Base-by-base conservation (phyloP, 2,113 vertebrate genomes). In the Diadophis punctatus region DNA sequence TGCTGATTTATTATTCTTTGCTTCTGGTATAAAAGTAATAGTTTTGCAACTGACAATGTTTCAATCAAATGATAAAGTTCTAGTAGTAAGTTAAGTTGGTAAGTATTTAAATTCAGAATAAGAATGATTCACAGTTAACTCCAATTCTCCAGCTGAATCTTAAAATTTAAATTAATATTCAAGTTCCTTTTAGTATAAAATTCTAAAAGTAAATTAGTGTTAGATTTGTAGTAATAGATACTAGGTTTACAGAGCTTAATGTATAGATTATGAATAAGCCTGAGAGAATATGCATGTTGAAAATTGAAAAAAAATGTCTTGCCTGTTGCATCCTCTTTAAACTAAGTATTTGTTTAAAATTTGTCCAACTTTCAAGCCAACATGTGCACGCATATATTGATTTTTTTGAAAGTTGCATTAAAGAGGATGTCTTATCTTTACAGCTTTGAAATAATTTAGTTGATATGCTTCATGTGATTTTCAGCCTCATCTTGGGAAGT, bases 11-110 rank as follows among this genome's bases (percentile, higher is more conserved):
- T 95, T 96, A 96, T 97, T 97, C 97, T 97, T 97, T 98, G 97
- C 97, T 97, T 96, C 95, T 98, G 97, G 96, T 97, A 97, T 97
- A 96, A 96, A 98, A 97, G 94, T 97, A 96, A 95, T 97, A 97
- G 96, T 96, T 97, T 86, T 97, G 96, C 96, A 97, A 96, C 96
- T 96, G 96, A 96, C 96, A 97, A 96, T 97, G 97, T 97, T 97
- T 95, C 95, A 96, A 96, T 95, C 92, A 96, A 97, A 97, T 96
- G 96, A 94, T 97, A 97, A 96, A 97, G 94, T 96, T 97, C 95
- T 96, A 90, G 95, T 97, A 98, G 96, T 97, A 98, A 98, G 97
- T 98, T 98, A 98, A 98, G 97, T 98, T 98, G 98, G 97, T 98
- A 98, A 98, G 98, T 98, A 98, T 98, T 96, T 96, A 95, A 96